Evolutionary conservation across 2,888 invertebrate species (phyloP).

Genomic region (Chamaedrilus cognettii): DNA sequence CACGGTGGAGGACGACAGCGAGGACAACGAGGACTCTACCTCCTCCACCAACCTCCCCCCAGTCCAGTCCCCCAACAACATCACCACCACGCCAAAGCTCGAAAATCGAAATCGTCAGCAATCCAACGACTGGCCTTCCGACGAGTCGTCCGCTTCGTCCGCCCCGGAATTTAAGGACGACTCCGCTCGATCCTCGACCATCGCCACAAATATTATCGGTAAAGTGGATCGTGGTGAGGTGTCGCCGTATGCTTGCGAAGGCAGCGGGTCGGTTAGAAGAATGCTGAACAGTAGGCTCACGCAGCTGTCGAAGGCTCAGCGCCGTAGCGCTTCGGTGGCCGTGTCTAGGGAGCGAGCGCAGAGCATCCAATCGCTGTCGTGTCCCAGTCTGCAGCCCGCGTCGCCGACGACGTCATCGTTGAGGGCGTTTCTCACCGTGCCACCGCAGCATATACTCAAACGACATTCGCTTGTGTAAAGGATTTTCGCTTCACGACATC

Average conservation of each 20-base stretch:
- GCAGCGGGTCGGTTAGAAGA: neutral
- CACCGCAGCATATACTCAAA: neutral
- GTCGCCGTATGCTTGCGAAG: no score
- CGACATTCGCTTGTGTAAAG: neutral
- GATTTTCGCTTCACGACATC: no score
- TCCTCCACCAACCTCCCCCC: neutral
- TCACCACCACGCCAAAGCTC: no score
- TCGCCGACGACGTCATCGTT: neutral
- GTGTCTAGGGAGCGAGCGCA: neutral
- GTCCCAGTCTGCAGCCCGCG: slow-evolving; percentile 6
- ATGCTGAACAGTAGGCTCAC: neutral
- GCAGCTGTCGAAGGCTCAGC: neutral
- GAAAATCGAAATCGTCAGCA: no score
- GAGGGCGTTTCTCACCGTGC: slow-evolving; percentile 7
- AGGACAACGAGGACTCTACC: neutral
- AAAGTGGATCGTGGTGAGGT: no score
- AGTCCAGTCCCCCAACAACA: neutral
- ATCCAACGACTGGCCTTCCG: no score
- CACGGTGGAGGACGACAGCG: neutral
- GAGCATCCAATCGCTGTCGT: slow-evolving; percentile 4
- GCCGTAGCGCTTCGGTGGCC: neutral
- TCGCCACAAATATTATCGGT: no score
- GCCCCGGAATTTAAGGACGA: neutral
- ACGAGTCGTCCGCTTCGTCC: neutral
- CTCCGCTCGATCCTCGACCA: neutral